These are phyloP conservation scores for Drosophila subpulchrella DNA, from an alignment of 1,140 invertebrate genomes.

Conservation along the genomic window DNA sequence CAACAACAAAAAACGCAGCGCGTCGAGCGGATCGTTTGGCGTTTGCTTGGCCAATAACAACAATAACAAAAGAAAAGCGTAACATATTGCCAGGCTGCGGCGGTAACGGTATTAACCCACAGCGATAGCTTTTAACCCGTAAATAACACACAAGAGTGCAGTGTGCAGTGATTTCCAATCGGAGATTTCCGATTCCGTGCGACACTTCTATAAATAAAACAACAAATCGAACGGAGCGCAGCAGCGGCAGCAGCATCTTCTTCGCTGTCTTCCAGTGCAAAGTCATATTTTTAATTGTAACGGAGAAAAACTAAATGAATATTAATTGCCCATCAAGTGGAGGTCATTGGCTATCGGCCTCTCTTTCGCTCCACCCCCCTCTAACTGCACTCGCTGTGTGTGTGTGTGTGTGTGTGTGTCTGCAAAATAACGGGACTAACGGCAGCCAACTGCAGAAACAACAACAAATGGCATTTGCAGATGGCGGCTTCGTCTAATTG, in stretches of 20 bases:
- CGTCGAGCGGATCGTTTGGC: neutral
- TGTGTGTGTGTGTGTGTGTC: constrained; percentile 5
- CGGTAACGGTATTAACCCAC: neutral
- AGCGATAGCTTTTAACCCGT: too few relatives aligned
- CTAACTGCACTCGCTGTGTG: constrained; percentile 27
- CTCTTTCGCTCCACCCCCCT: neutral
- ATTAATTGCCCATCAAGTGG: constrained; percentile 72
- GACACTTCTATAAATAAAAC: constrained; percentile 39
- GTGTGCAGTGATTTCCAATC: constrained; percentile 4
- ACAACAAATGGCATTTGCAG: constrained; percentile 62
- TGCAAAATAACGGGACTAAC: constrained; percentile 72
- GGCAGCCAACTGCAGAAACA: constrained; percentile 29
- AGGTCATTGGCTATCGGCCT: constrained; percentile 39
- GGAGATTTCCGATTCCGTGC: neutral
- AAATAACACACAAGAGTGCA: neutral
- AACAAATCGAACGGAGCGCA: neutral
- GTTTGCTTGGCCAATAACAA: neutral
- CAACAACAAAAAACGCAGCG: constrained; percentile 2
- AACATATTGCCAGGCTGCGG: constrained; percentile 15
- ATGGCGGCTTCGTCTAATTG: constrained; percentile 64
- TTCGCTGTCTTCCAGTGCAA: constrained; percentile 3
- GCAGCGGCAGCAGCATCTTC: constrained; percentile 6
- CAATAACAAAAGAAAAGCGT: constrained; percentile 1
- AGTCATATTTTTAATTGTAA: constrained; percentile 29
- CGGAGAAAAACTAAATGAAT: constrained; percentile 59